Evolutionary conservation across 2,888 invertebrate species (phyloP), one percentile per base, ranked within the genome.

Genomic region (Aspidiotus destructor): DNA sequence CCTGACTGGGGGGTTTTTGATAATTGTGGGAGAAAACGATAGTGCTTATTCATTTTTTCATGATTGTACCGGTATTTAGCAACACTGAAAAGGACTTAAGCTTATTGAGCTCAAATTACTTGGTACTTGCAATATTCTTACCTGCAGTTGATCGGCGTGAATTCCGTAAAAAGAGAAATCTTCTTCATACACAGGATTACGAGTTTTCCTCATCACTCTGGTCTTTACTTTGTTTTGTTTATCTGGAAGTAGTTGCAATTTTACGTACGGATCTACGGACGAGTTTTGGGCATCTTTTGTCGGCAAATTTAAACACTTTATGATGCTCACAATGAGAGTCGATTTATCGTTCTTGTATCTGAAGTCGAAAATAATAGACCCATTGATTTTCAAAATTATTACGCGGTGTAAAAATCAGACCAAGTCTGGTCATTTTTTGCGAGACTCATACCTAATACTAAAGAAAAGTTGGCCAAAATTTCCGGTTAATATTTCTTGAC

Each of bases 161-260:
- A 94, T 85, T 68, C 97, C 97, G 77, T 96, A 99, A 83, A 99
- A 98, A 1, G 97, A 98, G 78, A 99, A 99, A 78, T 97, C 97
- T 79, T 99, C 99, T 76, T 99, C 97, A 79, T 97, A 99, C 1
- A 93, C 88, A 0, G 99, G 99, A 80, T 93, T 92, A 67, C 92
- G 84, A 60, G 98, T 97, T 78, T 97, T 96, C 73, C 97, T 86
- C 53, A 98, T 85, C 9, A 99, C 97, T 70, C 97, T 83, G 71
- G 96, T 96, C 80, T 96, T 97, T 69, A 95, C 96, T 78, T 95
- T 94, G 77, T 97, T 96, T 77, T 94, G 93, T 78, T 97, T 97
- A 76, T 98, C 98, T 0, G 99, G 99, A 73, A 99, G 80, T 53
- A 99, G 83, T 77, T 97, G 98, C 69, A 99, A 84, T 79, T 99